A percentile compares a stretch with the other conserved stretches of the same genome.
Conservation (phyloP, 2,113 vertebrate genomes). For the Pseudopodoces humilis region DNA sequence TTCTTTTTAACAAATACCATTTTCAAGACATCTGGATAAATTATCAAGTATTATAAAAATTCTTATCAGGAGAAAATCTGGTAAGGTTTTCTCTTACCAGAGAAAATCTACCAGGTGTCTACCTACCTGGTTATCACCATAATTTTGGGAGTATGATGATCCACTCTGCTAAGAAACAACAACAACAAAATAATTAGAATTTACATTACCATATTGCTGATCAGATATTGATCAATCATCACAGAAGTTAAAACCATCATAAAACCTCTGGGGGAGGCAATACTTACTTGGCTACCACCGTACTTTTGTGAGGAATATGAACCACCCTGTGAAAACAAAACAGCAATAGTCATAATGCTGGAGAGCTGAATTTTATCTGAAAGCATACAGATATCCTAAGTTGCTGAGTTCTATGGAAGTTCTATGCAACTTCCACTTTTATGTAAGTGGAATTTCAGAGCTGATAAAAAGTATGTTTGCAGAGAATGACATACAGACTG, state of each 20-base stretch:
- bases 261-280: not conserved
- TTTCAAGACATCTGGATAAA: not conserved
- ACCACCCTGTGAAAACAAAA: not conserved
- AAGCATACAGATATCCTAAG: not conserved
- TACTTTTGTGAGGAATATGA: slow-evolving; percentile 29
- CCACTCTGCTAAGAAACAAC: not conserved
- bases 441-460: not conserved
- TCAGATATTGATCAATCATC: not conserved
- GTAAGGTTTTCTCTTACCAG: no score
- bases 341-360: not conserved
- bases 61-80: not conserved
- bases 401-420: not conserved
- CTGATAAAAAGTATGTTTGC: not conserved
- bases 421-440: not conserved
- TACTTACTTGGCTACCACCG: slow-evolving; percentile 19
- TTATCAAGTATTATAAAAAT: not conserved
- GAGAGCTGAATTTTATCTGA: not conserved
- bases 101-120: not conserved
- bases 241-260: not conserved
- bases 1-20: not conserved
- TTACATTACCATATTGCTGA: not conserved
- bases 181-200: not conserved
- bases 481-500: not conserved
- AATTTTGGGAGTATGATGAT: slow-evolving; percentile 28
- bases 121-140: slow-evolving; percentile 26